Conservation (phyloP, 2,113 vertebrate genomes). For the Zosterops japonicus region DNA sequence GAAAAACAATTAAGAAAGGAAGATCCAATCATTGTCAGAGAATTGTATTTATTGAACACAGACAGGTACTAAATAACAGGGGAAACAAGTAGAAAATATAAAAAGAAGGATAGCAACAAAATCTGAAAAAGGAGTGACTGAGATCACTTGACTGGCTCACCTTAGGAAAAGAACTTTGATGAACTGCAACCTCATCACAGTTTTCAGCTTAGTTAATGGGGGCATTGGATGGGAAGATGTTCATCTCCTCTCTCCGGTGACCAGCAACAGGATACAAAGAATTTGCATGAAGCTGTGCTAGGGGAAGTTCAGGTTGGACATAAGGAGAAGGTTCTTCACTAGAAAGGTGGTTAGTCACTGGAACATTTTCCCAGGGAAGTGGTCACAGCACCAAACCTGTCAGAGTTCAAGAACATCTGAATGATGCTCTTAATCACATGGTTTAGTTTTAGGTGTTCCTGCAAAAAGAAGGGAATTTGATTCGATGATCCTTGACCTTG, state of each 20-base stretch:
- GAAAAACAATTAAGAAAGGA: neutral
- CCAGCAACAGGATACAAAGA: neutral
- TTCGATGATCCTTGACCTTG: fast-evolving
- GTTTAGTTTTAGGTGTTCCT: neutral
- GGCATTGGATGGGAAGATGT: neutral
- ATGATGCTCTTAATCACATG: neutral
- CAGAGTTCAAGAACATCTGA: neutral
- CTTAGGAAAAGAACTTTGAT: neutral
- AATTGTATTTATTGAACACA: neutral
- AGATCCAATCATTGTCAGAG: neutral
- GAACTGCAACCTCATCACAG: neutral
- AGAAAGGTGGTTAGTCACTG: neutral
- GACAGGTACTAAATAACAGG: neutral
- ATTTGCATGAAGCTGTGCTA: neutral
- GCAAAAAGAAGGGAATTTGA: neutral
- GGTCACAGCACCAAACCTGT: neutral
- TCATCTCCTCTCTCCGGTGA: neutral
- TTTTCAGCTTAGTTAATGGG: neutral
- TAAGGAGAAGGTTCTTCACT: neutral
- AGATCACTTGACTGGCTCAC: neutral
- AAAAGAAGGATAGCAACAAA: neutral
- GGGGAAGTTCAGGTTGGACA: neutral
- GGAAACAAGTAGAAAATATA: neutral
- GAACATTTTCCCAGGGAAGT: neutral
- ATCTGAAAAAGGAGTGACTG: neutral